Conservation (phyloP, 2,797 vertebrate species). For the Rallus crepitans region DNA sequence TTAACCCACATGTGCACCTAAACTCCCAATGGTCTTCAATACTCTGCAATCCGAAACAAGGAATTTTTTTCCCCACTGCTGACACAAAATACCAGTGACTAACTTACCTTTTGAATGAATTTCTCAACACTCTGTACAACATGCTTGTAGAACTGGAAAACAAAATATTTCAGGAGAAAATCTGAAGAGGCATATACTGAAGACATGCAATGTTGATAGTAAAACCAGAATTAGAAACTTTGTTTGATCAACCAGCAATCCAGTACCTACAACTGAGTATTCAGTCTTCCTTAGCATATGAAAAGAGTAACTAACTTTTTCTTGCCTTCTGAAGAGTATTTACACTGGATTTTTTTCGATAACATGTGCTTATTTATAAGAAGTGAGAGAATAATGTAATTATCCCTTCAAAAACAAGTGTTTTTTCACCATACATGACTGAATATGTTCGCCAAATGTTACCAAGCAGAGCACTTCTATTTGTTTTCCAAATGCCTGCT, state of each 20-base stretch:
- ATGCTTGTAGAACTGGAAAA: conserved; percentile 98
- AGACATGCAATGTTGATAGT: background rate
- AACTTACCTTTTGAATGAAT: conserved; percentile 96
- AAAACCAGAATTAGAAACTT: background rate
- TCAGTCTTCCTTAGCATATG: background rate
- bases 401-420: background rate
- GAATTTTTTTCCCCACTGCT: background rate
- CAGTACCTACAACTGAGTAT: background rate
- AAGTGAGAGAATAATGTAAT: background rate
- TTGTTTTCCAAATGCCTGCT: background rate
- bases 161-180: conserved; percentile 31
- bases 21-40: background rate
- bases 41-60: background rate
- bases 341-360: background rate
- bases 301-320: background rate
- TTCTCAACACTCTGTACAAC: conserved; percentile 99
- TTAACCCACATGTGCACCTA: background rate
- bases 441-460: background rate
- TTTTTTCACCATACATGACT: background rate
- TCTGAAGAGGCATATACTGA: background rate
- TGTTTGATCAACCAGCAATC: background rate
- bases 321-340: background rate
- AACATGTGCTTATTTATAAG: background rate
- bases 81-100: background rate
- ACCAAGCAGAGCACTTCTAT: background rate